Evolutionary conservation across 2,797 vertebrate species (phyloP), one percentile per base, ranked within the genome.

Genomic region (Synaphobranchus kaupii): DNA sequence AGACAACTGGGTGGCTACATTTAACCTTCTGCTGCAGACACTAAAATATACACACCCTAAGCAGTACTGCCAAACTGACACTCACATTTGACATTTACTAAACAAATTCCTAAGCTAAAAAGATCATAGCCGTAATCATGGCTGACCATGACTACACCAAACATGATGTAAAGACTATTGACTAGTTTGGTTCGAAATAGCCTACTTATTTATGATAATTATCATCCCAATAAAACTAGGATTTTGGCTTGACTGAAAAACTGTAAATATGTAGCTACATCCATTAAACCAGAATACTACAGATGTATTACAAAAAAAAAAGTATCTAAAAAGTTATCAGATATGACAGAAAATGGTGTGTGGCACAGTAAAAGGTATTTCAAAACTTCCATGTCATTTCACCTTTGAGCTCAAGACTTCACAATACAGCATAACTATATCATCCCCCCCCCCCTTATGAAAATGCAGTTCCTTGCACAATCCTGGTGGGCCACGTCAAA

Each of bases 381-480:
- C 17, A 44, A n/a, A 81, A 50, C 78, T n/a, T 47, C 78, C 78
- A 48, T 81, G 44, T 13, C 78, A 81, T 50, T 50, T 81, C 47
- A 50, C 44, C 78, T 80, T 80, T 81, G 78, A 81, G 78, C 47
- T 50, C 44, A 81, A 81, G 22, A 81, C 25, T 25, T n/a, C 78
- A 81, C 78, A 81, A 48, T n/a, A 50, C 22, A 48, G 20, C 22
- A 50, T n/a, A 50, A n/a, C 78, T 22, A 50, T 17, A 81, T 39
- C 5, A 47, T 3, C 8, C 2, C 44, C 15, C 76, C 20, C 47
- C 39, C 39, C 39, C 39, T 50, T 25, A 8, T n/a, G 47, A 47
- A 50, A n/a, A 81, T n/a, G 15, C 9, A 81, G 44, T n/a, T 50
- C 22, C 78, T 48, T 81, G 20, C 25, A 50, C 3, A 81, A 80